phyloP scores from a whole-genome alignment of 2,797 vertebrate genomes.

The Buphagus erythrorhynchus region DNA sequence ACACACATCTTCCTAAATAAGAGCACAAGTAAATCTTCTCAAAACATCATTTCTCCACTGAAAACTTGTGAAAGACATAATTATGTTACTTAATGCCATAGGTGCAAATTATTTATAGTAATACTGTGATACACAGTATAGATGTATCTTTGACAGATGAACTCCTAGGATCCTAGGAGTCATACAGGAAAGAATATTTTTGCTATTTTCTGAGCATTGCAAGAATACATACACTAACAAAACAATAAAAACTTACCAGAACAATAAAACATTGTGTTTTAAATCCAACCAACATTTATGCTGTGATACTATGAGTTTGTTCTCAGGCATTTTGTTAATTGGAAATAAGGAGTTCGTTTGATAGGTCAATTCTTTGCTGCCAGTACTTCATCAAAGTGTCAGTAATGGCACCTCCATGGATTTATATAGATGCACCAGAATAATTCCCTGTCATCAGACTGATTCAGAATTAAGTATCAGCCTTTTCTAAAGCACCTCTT shows the following conservation, averaged over 20 bases:
- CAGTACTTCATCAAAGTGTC: not conserved
- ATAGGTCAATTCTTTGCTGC: not conserved
- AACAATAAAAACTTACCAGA: not conserved
- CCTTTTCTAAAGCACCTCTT: not conserved
- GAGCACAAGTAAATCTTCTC: not conserved
- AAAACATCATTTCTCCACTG: not conserved
- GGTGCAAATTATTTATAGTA: not conserved
- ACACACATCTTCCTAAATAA: not conserved
- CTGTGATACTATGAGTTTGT: not conserved
- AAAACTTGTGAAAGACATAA: not conserved
- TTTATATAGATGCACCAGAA: not conserved
- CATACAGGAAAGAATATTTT: not conserved
- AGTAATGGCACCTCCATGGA: not conserved
- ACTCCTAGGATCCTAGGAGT: not conserved
- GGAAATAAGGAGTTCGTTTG: not conserved
- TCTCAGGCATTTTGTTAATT: not conserved
- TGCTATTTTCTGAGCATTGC: not conserved
- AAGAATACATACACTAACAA: not conserved
- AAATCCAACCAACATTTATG: not conserved
- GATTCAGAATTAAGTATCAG: slow-evolving; percentile 5
- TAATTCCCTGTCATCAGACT: not conserved
- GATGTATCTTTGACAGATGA: not conserved
- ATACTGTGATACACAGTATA: not conserved
- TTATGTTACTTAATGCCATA: not conserved
- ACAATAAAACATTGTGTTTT: not conserved